phyloP scores from a whole-genome alignment of 2,797 vertebrate species.

The Oophaga sylvatica region DNA sequence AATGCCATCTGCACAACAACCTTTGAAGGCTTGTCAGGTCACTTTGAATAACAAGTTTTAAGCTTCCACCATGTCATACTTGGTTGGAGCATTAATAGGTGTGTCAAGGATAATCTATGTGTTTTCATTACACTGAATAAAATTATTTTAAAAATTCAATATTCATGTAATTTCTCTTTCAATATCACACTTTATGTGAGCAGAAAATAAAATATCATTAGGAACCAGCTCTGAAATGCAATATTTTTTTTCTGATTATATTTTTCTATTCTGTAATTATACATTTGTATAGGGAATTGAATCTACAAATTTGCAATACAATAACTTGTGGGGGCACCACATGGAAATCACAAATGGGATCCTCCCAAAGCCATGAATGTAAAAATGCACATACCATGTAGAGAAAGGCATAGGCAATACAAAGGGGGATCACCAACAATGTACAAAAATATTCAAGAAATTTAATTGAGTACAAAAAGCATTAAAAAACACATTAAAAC shows the following conservation, averaged over 20 bases:
- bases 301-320: too few species aligned
- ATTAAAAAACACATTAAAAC: too few species aligned
- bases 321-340: too few species aligned
- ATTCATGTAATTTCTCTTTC: neutral
- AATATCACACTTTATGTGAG: neutral
- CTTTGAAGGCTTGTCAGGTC: conserved; percentile 45
- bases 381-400: too few species aligned
- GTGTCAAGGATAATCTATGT: neutral
- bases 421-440: too few species aligned
- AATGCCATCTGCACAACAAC: conserved; percentile 40
- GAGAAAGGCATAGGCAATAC: too few species aligned
- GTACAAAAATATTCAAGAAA: too few species aligned
- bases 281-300: too few species aligned
- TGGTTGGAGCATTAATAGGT: neutral
- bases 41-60: conserved; percentile 28
- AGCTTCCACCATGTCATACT: conserved; percentile 10
- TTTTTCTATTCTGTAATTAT: neutral
- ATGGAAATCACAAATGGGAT: too few species aligned
- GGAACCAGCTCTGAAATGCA: neutral
- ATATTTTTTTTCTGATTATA: neutral
- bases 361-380: too few species aligned
- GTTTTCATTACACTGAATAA: neutral
- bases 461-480: too few species aligned
- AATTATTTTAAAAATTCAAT: neutral
- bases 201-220: neutral